Percentiles rank a stretch among this genome's conserved stretches.
phyloP scores from a whole-genome alignment of 2,888 invertebrate species.

The Schrankia costaestrigalis region DNA sequence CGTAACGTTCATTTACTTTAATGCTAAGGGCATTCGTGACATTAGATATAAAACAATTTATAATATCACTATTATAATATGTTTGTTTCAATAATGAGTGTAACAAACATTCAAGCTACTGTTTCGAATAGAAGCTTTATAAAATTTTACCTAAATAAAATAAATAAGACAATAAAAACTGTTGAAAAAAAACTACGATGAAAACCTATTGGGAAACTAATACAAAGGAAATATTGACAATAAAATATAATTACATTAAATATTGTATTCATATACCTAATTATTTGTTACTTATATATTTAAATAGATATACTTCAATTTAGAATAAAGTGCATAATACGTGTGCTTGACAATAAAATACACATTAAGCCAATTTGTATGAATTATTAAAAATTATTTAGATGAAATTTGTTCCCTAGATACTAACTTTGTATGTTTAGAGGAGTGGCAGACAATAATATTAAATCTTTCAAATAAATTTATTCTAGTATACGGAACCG shows the following conservation, averaged over 20 bases:
- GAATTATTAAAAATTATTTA: constrained; percentile 13
- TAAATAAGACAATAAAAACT: no score
- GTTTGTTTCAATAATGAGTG: no score
- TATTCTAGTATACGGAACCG: no score
- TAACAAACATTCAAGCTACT: no score
- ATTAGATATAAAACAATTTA: no score
- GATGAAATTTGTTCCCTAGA: background rate
- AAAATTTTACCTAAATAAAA: no score
- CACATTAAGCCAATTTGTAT: constrained; percentile 19
- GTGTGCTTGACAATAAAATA: constrained; percentile 33
- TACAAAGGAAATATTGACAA: constrained; percentile 44
- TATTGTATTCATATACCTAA: constrained; percentile 1
- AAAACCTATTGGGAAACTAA: background rate
- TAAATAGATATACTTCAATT: constrained; percentile 7
- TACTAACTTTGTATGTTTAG: background rate
- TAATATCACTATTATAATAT: no score
- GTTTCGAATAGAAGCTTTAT: no score
- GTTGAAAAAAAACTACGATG: background rate
- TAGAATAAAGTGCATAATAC: constrained; percentile 12
- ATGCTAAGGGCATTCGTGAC: no score
- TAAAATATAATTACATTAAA: constrained; percentile 30
- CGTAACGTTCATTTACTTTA: no score
- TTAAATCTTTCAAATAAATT: constrained; percentile 16
- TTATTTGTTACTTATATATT: constrained; percentile 1
- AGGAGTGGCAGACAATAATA: constrained; percentile 23